A percentile compares a stretch with the other conserved stretches of the same genome.
phyloP scores from a whole-genome alignment of 1,140 invertebrate species.

The Brachionus paranguensis region DNA sequence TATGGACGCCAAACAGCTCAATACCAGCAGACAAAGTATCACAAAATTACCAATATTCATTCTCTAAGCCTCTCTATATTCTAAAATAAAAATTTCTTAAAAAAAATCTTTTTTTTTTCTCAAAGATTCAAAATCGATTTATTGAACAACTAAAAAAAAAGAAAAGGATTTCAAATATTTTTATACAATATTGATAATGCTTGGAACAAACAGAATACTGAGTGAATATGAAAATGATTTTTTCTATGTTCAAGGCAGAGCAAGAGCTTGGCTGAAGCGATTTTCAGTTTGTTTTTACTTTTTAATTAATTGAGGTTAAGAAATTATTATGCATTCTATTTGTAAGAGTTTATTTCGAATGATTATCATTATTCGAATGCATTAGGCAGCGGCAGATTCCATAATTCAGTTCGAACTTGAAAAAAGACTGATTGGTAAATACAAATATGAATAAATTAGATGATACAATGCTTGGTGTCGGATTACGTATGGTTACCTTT shows the following conservation, averaged over 20 bases:
- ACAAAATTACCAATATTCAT: neutral
- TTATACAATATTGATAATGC: neutral
- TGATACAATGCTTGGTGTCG: neutral
- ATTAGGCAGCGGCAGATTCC: neutral
- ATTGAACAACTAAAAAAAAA: neutral
- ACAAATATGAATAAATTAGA: neutral
- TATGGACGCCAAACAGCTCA: neutral
- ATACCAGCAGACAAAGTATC: neutral
- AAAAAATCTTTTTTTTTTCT: neutral
- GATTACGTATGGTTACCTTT: neutral
- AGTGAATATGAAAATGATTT: neutral
- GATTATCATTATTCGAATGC: neutral
- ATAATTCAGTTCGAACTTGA: neutral
- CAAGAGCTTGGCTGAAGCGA: neutral
- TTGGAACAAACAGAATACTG: neutral
- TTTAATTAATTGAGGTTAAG: constrained; percentile 22
- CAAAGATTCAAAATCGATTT: neutral
- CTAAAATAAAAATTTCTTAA: neutral
- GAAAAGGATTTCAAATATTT: neutral
- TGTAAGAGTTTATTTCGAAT: neutral
- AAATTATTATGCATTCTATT: constrained; percentile 2
- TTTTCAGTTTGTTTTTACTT: neutral
- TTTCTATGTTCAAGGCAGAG: neutral
- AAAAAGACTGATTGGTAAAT: neutral
- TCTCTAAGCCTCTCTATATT: neutral